phyloP scores from a whole-genome alignment of 2,797 vertebrate species.

The Tapera naevia region DNA sequence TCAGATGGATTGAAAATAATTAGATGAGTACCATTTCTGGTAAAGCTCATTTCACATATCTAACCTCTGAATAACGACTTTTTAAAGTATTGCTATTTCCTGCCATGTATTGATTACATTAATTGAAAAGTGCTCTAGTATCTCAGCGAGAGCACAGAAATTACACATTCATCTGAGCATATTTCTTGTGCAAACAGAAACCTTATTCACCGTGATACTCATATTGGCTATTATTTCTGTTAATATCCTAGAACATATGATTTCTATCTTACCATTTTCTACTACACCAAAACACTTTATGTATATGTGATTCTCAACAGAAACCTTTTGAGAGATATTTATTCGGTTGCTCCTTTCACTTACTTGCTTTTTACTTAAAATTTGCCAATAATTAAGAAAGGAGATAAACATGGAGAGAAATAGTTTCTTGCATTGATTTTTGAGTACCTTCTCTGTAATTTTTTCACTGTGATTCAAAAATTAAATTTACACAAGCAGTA shows the following conservation, averaged over 20 bases:
- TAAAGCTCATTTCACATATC: slow-evolving; percentile 33
- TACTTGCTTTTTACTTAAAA: neutral
- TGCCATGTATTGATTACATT: slow-evolving; percentile 30
- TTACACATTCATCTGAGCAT: neutral
- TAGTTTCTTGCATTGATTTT: neutral
- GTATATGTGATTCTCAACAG: neutral
- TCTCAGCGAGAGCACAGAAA: neutral
- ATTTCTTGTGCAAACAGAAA: neutral
- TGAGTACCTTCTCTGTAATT: neutral
- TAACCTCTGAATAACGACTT: slow-evolving; percentile 30
- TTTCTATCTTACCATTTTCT: neutral
- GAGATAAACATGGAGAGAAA: neutral
- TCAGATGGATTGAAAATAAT: neutral
- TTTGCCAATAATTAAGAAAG: neutral
- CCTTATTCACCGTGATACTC: neutral
- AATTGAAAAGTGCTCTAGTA: slow-evolving; percentile 19
- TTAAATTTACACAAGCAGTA: neutral
- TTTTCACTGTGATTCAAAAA: neutral
- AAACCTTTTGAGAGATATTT: neutral
- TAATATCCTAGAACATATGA: neutral
- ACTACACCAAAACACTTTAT: neutral
- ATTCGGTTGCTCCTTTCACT: neutral
- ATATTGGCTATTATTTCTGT: neutral
- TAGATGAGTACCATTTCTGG: neutral
- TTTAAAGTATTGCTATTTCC: slow-evolving; percentile 11